These are phyloP conservation scores for Ptychadena robeensis DNA, from an alignment of 2,797 vertebrate genomes.

Conservation along the genomic window DNA sequence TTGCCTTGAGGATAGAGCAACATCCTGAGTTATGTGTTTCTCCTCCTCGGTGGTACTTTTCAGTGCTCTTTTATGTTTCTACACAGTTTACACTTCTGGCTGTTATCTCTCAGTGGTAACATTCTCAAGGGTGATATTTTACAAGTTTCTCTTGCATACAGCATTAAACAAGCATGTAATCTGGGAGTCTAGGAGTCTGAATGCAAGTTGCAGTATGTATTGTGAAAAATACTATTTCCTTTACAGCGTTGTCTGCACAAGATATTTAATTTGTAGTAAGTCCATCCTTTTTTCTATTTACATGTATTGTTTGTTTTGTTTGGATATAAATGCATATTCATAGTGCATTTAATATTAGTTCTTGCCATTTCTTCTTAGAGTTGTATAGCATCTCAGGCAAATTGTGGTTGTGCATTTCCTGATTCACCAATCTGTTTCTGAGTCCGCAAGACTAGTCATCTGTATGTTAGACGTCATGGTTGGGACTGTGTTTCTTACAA, in stretches of 20 bases:
- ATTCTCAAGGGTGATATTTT: slow-evolving; percentile 39
- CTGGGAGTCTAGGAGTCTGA: background rate
- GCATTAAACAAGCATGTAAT: slow-evolving; percentile 10
- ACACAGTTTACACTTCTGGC: slow-evolving; percentile 41
- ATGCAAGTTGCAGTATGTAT: slow-evolving; percentile 6
- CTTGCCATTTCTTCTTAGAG: background rate
- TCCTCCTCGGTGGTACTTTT: slow-evolving; percentile 25
- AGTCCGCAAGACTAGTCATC: too few species aligned
- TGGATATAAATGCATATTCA: background rate
- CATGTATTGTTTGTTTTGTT: background rate
- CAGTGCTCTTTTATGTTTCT: slow-evolving; percentile 37
- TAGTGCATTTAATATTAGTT: background rate
- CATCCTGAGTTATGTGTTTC: slow-evolving; percentile 40
- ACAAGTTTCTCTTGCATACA: slow-evolving; percentile 25
- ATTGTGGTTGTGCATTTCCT: too few species aligned
- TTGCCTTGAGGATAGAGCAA: slow-evolving; percentile 35
- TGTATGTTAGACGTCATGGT: too few species aligned
- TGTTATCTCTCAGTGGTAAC: slow-evolving; percentile 41
- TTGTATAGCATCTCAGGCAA: background rate
- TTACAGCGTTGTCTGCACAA: background rate
- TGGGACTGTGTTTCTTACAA: too few species aligned
- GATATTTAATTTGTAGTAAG: too few species aligned
- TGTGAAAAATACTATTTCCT: background rate
- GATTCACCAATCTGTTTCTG: too few species aligned
- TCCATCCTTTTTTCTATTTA: too few species aligned